A percentile compares a stretch with the other conserved stretches of the same genome.
These are phyloP conservation scores for Lates japonicus DNA, from an alignment of 2,797 vertebrate species.

Conservation along the genomic window DNA sequence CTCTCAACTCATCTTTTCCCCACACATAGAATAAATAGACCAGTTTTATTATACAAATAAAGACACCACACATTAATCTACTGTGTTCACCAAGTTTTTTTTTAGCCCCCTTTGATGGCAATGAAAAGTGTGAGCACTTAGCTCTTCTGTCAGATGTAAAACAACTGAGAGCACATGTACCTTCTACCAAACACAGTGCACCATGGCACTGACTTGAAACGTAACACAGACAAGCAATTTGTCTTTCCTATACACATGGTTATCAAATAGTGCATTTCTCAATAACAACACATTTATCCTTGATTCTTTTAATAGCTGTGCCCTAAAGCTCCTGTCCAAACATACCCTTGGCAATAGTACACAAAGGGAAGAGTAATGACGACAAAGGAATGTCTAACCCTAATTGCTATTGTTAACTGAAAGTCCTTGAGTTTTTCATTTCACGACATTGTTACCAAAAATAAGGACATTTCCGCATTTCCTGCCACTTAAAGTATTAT, in stretches of 20 bases:
- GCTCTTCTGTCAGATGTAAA: constrained; percentile 15
- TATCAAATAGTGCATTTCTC: constrained; percentile 42
- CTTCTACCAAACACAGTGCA: constrained; percentile 27
- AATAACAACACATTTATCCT: constrained; percentile 54
- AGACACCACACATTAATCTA: constrained; percentile 14
- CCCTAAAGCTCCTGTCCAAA: constrained; percentile 56
- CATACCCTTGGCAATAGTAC: constrained; percentile 49
- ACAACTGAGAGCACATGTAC: constrained; percentile 17
- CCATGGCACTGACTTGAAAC: constrained; percentile 28
- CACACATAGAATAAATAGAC: constrained; percentile 26
- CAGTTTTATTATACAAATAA: constrained; percentile 36
- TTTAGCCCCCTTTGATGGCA: constrained; percentile 10
- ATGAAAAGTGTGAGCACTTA: background rate
- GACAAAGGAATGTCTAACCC: constrained; percentile 58
- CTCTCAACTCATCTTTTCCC: constrained; percentile 15
- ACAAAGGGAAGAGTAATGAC: constrained; percentile 64
- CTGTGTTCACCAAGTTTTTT: background rate
- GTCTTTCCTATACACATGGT: constrained; percentile 36
- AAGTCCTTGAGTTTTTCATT: constrained; percentile 24
- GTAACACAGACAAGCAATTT: constrained; percentile 14
- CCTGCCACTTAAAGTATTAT: background rate
- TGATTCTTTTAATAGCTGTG: constrained; percentile 52
- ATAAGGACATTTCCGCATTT: background rate
- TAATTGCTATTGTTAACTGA: constrained; percentile 64
- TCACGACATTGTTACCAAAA: constrained; percentile 8